A percentile compares a stretch with the other conserved stretches of the same genome.
phyloP scores from a whole-genome alignment of 1,140 invertebrate genomes.

The Zaprionus lachaisei region DNA sequence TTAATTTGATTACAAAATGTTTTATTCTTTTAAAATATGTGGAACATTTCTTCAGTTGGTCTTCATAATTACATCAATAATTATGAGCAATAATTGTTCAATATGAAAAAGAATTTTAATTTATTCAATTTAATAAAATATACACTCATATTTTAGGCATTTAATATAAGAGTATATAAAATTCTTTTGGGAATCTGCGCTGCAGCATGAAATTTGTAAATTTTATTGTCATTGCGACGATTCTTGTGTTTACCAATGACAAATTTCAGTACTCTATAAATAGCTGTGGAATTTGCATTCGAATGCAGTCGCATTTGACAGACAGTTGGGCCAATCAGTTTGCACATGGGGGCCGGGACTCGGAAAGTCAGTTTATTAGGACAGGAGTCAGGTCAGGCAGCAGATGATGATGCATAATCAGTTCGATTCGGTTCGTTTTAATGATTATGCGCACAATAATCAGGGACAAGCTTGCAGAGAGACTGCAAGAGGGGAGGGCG shows the following conservation, averaged over 20 bases:
- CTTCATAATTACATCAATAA: no score
- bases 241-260: conserved; percentile 26
- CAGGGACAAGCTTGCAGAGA: background rate
- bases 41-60: no score
- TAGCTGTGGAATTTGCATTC: conserved; percentile 38
- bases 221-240: conserved; percentile 19
- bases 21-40: no score
- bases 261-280: conserved; percentile 39
- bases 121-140: background rate
- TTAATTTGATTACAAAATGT: no score
- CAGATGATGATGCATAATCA: conserved; percentile 20
- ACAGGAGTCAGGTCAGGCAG: background rate
- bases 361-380: conserved; percentile 31
- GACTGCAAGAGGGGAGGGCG: no score
- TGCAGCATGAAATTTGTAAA: background rate
- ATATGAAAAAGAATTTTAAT: no score
- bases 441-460: conserved; percentile 22
- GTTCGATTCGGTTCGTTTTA: conserved; percentile 27
- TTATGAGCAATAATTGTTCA: no score
- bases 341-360: conserved; percentile 2
- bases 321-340: conserved; percentile 28
- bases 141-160: background rate
- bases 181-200: background rate
- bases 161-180: background rate
- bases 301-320: conserved; percentile 30